Evolutionary conservation across 2,797 vertebrate genomes (phyloP).

Genomic region (Phoebastria nigripes): DNA sequence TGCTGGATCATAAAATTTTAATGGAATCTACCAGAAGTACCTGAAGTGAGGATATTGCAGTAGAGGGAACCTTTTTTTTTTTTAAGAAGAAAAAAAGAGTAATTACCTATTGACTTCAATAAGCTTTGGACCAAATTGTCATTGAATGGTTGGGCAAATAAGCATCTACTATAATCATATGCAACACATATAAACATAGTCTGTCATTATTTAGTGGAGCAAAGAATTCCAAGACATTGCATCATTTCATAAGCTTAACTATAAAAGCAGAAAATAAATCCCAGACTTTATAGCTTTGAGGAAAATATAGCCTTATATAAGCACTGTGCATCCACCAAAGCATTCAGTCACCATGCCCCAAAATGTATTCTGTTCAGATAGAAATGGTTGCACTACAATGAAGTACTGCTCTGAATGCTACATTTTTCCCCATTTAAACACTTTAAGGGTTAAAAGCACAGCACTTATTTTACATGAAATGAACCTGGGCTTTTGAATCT

Average conservation of each 20-base stretch:
- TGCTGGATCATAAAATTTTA: background rate
- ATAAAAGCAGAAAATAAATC: background rate
- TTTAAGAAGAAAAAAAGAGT: background rate
- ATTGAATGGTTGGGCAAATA: background rate
- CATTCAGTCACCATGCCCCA: background rate
- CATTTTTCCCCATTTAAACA: background rate
- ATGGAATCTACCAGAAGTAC: background rate
- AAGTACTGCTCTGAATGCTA: background rate
- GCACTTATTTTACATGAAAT: background rate
- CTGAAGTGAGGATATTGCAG: background rate
- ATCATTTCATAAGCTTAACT: background rate
- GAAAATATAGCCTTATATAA: background rate
- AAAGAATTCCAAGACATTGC: background rate
- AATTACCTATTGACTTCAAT: background rate
- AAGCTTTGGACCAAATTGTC: background rate
- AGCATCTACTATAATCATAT: background rate
- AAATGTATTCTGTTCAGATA: background rate
- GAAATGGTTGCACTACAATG: background rate
- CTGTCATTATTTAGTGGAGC: background rate
- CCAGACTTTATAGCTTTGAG: background rate
- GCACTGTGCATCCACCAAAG: background rate
- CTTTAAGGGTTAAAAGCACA: conserved; percentile 41
- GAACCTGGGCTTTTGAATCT: conserved; percentile 42
- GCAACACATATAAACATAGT: background rate
- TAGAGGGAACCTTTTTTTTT: background rate